These are phyloP conservation scores for Steatocranus sp. DNA, from an alignment of 2,797 vertebrate genomes.

Conservation along the genomic window DNA sequence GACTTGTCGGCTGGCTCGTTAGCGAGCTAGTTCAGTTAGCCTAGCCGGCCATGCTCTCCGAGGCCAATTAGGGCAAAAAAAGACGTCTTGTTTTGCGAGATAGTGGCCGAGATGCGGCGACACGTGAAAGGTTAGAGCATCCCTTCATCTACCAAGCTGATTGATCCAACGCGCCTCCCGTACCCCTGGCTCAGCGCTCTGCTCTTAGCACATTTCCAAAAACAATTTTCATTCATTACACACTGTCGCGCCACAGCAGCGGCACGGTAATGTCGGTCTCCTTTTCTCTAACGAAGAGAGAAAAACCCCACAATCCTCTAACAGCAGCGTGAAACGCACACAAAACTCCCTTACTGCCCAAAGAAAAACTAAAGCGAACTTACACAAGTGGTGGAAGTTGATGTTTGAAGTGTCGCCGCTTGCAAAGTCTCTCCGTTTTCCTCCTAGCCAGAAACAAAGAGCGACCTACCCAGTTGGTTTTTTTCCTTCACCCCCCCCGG, in stretches of 20 bases:
- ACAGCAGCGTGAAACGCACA: neutral
- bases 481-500: constrained; percentile 45
- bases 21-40: constrained; percentile 52
- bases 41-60: constrained; percentile 72
- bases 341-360: accelerated
- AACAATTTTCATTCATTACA: constrained; percentile 78
- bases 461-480: constrained; percentile 67
- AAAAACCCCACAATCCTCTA: neutral
- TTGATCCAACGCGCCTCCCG: constrained; percentile 75
- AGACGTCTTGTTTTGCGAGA: neutral
- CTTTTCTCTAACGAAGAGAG: neutral
- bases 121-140: constrained; percentile 25
- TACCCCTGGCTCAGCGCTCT: constrained; percentile 55
- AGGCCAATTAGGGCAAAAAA: constrained; percentile 40
- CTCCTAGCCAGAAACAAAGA: constrained; percentile 80
- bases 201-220: constrained; percentile 57
- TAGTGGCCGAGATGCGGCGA: neutral
- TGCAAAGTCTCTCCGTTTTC: constrained; percentile 65
- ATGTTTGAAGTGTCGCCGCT: constrained; percentile 55
- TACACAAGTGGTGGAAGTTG: constrained; percentile 52
- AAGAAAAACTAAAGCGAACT: neutral
- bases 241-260: constrained; percentile 58
- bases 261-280: constrained; percentile 55
- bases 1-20: constrained; percentile 34
- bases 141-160: constrained; percentile 38